Evolutionary conservation across 2,888 invertebrate genomes (phyloP).

Genomic region (Marronus borbonicus): DNA sequence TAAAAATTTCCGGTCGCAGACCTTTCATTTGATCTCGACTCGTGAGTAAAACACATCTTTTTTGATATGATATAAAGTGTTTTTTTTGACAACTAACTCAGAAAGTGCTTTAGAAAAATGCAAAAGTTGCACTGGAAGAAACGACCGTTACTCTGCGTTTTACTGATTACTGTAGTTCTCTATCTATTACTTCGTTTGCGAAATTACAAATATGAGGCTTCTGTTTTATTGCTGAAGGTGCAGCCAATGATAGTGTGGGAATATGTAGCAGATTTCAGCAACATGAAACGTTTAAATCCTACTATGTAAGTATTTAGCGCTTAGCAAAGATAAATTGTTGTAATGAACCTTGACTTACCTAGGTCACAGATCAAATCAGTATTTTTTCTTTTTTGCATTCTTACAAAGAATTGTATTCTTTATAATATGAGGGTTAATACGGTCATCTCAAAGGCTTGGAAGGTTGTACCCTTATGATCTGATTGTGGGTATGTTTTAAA

Average conservation of each 20-base stretch:
- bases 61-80: not conserved
- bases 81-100: not conserved
- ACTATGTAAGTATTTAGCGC: conserved; percentile 76
- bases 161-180: conserved; percentile 57
- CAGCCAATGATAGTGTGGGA: conserved; percentile 79
- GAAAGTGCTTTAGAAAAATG: conserved; percentile 57
- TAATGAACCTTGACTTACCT: too few species aligned
- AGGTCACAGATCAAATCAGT: not conserved
- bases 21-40: not conserved
- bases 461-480: too few species aligned
- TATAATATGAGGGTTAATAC: not conserved
- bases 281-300: conserved; percentile 80
- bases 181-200: conserved; percentile 64
- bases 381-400: too few species aligned
- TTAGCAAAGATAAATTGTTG: not conserved
- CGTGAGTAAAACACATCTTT: not conserved
- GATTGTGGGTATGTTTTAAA: too few species aligned
- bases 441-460: too few species aligned
- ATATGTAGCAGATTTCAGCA: conserved; percentile 83
- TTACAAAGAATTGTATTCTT: too few species aligned
- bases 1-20: conserved; percentile 28
- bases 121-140: conserved; percentile 65
- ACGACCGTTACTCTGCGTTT: conserved; percentile 58
- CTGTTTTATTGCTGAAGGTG: conserved; percentile 72
- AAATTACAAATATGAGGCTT: conserved; percentile 69